Percentiles rank a stretch among this genome's conserved stretches.
These are phyloP conservation scores for Ichneumon xanthorius DNA, from an alignment of 2,888 invertebrate genomes.

Conservation along the genomic window DNA sequence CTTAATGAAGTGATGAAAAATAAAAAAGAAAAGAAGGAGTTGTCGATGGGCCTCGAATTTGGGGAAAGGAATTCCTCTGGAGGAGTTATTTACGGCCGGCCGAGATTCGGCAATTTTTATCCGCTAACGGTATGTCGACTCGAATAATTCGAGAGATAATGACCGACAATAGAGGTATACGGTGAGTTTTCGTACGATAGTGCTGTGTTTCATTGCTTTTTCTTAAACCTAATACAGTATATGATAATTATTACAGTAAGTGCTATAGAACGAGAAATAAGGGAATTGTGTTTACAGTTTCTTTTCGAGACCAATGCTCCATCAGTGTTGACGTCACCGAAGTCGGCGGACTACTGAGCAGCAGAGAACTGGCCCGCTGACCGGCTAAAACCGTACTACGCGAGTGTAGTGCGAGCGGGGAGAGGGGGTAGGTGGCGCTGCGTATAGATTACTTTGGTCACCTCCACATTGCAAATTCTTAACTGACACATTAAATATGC, in stretches of 20 bases:
- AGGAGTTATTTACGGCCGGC: slow-evolving; percentile 14
- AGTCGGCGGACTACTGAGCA: slow-evolving; percentile 4
- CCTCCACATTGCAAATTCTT: not conserved
- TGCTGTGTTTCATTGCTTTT: slow-evolving; percentile 3
- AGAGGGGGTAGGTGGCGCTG: not conserved
- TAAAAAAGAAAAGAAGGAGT: not conserved
- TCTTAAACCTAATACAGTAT: not conserved
- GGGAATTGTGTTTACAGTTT: slow-evolving; percentile 42
- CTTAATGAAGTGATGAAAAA: not conserved
- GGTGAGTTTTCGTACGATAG: not conserved
- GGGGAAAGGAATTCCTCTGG: not conserved
- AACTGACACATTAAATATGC: not conserved
- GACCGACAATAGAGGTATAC: not conserved
- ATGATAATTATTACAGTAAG: not conserved
- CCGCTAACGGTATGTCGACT: slow-evolving; percentile 34
- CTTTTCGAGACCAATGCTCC: not conserved
- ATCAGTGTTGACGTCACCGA: slow-evolving; percentile 24
- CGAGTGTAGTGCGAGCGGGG: not conserved
- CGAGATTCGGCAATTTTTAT: slow-evolving; percentile 34
- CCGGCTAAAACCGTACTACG: not conserved
- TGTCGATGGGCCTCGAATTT: not conserved
- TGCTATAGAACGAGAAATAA: not conserved
- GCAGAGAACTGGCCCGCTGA: not conserved
- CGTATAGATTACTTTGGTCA: not conserved
- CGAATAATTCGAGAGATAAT: slow-evolving; percentile 3